Base-by-base conservation (phyloP, 2,113 vertebrate genomes). In the Caracal caracal region DNA sequence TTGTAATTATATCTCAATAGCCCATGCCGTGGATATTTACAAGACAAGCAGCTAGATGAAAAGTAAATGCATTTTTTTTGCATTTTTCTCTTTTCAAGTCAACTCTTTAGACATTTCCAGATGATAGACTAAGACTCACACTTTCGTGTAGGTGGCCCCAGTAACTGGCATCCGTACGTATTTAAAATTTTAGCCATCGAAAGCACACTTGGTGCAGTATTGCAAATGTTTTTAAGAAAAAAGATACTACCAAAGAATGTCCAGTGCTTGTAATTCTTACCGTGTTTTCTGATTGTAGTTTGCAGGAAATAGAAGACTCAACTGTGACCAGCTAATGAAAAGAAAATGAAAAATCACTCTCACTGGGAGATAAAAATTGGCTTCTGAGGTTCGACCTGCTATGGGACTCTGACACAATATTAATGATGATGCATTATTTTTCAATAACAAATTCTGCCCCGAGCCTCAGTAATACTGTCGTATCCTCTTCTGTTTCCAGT, bases 81-180 rank as follows among this genome's bases (percentile, higher is more conserved):
- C 5, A 4, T 26, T 33, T 76, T 43, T 16, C 71, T 73, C 9
- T 49, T 3, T 20, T 66, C 33, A 35, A 24, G 28, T 24, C 8
- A 16, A 49, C 59, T 28, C 1, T 30, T 35, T 47, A 47, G 43
- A 17, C 3, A 12, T 10, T 61, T 63, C 30, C 35, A 10, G 1
- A 5, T 5, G 19, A 61, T 1, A n/a, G 3, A 11, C 24, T 17
- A 3, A 10, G n/a, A 15, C 47, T 40, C 53, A 73, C 73, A 0
- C 20, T 12, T 22, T 33, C 6, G 1, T 16, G 33, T 7, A 3
- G 28, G 37, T 6, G 2, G 20, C 24, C 51, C 5, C 1, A 40
- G 63, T 3, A 0, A 16, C 26, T 9, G 53, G 19, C 53, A 0
- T 24, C 1, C 0, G 12, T 1, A 19, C 40, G 1, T 3, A 1